Evolutionary conservation across 2,888 invertebrate genomes (phyloP), one percentile per base, ranked within the genome.

Genomic region (Patella caerulea): DNA sequence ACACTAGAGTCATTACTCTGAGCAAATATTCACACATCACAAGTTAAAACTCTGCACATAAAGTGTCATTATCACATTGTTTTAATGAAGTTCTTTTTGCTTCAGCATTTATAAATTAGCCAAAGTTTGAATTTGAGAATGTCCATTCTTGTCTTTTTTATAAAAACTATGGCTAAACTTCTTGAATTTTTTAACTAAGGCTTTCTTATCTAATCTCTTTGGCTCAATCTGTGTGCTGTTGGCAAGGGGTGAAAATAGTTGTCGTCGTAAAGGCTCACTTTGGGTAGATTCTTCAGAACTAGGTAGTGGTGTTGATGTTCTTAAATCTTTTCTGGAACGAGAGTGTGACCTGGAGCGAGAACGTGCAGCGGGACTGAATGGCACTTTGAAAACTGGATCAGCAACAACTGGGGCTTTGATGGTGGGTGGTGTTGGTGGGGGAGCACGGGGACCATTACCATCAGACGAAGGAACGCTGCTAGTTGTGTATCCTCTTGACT

Each of bases 151-250:
- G 71, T 86, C 86, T 29, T 83, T 83, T 78, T 86, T 86, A 74
- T 84, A 81, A 72, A 89, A 88, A 78, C 83, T 86, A 19, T 85
- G 84, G 79, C 88, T 87, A 76, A 89, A 89, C 73, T 84, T 85
- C 80, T 84, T 86, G 73, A 89, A 86, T 77, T 87, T 88, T 73
- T 85, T 83, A 65, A 87, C 86, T 73, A 89, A 83, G 75, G 88
- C 86, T 78, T 86, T 88, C 80, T 88, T 88, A 85, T 89, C 86
- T 77, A 85, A 80, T 29, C 88, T 83, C 73, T 83, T 84, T 34
- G 84, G 84, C 55, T 85, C 84, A 5, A 56, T 72, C 24, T 82
- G 79, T 56, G 82, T 75, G 59, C 81, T 83, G 11, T 79, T 72
- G 29, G 83, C 81, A 14, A 79, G 77, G 12, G 83, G 79, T 55